A percentile compares a stretch with the other conserved stretches of the same genome.
Conservation (phyloP, 2,888 invertebrate species). For the Pandemis corylana region DNA sequence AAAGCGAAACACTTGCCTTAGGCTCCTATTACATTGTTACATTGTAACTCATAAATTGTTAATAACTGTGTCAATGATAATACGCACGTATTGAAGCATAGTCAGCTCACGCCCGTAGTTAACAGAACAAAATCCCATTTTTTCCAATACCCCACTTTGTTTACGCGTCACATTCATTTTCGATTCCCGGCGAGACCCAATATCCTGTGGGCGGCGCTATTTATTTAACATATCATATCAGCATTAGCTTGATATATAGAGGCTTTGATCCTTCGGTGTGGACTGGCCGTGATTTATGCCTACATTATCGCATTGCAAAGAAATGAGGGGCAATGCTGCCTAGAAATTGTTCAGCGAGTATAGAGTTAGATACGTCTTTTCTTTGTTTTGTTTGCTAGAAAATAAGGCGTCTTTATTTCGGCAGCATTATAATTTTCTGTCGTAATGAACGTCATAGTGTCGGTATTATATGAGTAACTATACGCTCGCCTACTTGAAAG, state of each 20-base stretch:
- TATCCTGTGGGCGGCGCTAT: constrained; percentile 78
- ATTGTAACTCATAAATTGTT: background rate
- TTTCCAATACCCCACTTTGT: constrained; percentile 56
- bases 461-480: no score
- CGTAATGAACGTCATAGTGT: no score
- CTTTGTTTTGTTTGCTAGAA: background rate
- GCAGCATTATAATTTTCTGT: background rate
- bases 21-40: background rate
- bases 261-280: constrained; percentile 72
- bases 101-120: constrained; percentile 14
- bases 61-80: background rate
- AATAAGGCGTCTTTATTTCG: background rate
- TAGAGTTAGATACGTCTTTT: constrained; percentile 1
- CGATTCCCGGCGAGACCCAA: constrained; percentile 70
- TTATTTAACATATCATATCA: constrained; percentile 85
- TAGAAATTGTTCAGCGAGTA: constrained; percentile 25
- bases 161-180: constrained; percentile 72
- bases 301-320: constrained; percentile 71
- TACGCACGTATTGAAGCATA: background rate
- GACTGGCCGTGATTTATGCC: constrained; percentile 74
- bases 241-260: constrained; percentile 82
- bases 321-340: constrained; percentile 56
- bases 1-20: background rate
- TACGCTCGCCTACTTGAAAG: no score
- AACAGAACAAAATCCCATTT: constrained; percentile 44